Evolutionary conservation across 2,113 vertebrate species (phyloP).

Genomic region (Stigmatopora argus): DNA sequence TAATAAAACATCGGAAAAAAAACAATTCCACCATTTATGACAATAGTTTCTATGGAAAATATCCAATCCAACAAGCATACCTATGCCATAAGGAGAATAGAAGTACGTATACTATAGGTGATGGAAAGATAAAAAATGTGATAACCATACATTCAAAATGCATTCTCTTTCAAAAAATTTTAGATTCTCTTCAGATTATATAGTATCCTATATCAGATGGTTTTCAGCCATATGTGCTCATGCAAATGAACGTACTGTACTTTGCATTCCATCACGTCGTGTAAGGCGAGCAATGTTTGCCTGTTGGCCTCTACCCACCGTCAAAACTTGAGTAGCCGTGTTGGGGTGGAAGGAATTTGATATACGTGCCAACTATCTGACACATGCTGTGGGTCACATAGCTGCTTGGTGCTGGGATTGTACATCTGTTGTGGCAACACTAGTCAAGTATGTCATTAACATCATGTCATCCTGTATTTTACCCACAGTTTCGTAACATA

Average conservation of each 20-base stretch:
- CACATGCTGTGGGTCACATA: constrained; percentile 7
- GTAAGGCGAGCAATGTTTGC: neutral
- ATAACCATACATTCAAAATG: no score
- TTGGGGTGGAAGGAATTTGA: constrained; percentile 15
- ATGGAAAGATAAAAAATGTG: no score
- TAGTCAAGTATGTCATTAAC: neutral
- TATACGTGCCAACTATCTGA: constrained; percentile 20
- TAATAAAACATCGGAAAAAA: no score
- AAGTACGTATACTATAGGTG: no score
- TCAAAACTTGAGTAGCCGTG: neutral
- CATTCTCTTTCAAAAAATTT: no score
- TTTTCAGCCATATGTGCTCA: neutral
- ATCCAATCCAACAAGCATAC: no score
- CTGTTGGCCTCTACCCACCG: neutral
- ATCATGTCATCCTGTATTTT: constrained; percentile 21
- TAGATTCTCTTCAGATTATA: no score
- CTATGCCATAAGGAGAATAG: no score
- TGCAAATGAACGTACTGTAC: neutral
- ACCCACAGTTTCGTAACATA: no score
- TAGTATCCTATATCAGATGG: neutral
- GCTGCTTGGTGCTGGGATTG: constrained; percentile 16
- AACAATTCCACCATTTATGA: no score
- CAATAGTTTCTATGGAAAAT: no score
- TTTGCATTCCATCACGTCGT: neutral
- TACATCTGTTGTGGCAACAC: constrained; percentile 42